These are phyloP conservation scores for Clavelina lepadiformis DNA, from an alignment of 23 tunicate genomes.

Conservation along the genomic window DNA sequence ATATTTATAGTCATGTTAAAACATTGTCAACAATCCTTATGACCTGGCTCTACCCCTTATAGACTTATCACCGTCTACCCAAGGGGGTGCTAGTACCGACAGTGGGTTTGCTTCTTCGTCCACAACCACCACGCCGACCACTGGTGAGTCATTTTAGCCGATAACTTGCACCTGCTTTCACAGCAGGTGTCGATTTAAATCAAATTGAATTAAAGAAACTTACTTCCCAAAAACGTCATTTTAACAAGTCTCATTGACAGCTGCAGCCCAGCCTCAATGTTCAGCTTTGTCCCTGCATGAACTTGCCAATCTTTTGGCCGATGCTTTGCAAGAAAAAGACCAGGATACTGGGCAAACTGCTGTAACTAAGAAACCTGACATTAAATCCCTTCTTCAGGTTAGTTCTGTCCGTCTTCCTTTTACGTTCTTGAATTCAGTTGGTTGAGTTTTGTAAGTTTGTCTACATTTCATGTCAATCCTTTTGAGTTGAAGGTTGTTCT, in stretches of 20 bases:
- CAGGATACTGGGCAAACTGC: too few relatives aligned
- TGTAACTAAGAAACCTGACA: too few relatives aligned
- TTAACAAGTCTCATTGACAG: constrained; percentile 9
- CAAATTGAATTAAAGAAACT: not conserved
- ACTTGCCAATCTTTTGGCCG: constrained; percentile 52
- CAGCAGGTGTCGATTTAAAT: not conserved
- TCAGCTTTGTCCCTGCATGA: constrained; percentile 55
- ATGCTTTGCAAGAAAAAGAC: constrained; percentile 29
- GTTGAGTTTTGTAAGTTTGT: too few relatives aligned
- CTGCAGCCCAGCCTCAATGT: constrained; percentile 17
- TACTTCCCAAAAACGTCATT: not conserved
- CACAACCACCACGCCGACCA: constrained; percentile 23
- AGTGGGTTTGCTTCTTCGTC: constrained; percentile 84
- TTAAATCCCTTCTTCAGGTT: too few relatives aligned
- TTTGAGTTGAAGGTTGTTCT: too few relatives aligned
- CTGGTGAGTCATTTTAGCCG: constrained; percentile 9
- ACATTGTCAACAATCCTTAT: too few relatives aligned
- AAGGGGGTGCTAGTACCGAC: constrained; percentile 48
- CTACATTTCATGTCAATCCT: too few relatives aligned
- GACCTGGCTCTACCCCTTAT: too few relatives aligned
- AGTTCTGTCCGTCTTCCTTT: too few relatives aligned
- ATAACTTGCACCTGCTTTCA: too few relatives aligned
- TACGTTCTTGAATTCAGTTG: too few relatives aligned
- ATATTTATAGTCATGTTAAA: too few relatives aligned
- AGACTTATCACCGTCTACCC: constrained; percentile 42